phyloP scores from a whole-genome alignment of 2,888 invertebrate genomes.

The Podabrus alpinus region DNA sequence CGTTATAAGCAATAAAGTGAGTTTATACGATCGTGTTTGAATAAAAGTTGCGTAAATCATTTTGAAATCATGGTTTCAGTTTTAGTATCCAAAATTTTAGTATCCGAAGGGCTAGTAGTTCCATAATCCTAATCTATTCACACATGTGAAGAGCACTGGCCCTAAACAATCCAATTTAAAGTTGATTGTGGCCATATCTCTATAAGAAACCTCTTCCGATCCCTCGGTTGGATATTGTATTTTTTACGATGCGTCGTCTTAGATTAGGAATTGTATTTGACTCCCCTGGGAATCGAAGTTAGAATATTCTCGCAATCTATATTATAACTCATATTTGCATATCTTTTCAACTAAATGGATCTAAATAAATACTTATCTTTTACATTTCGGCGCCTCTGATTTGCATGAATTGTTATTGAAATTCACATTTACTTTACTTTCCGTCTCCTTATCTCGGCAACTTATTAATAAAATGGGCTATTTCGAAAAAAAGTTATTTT shows the following conservation, averaged over 20 bases:
- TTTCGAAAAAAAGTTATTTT: conserved; percentile 3
- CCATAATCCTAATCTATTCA: conserved; percentile 48
- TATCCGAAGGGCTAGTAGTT: conserved; percentile 45
- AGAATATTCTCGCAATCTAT: conserved; percentile 50
- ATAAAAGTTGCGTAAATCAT: conserved; percentile 44
- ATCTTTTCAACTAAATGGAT: conserved; percentile 47
- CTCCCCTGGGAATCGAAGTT: conserved; percentile 44
- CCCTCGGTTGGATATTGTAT: conserved; percentile 46
- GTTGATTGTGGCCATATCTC: conserved; percentile 39
- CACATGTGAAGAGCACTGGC: conserved; percentile 40
- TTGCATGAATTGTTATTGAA: conserved; percentile 39
- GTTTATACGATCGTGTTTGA: conserved; percentile 45
- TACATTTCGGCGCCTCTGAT: conserved; percentile 38
- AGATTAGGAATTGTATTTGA: conserved; percentile 47
- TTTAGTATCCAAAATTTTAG: conserved; percentile 49
- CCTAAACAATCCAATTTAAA: conserved; percentile 47
- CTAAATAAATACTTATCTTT: conserved; percentile 52
- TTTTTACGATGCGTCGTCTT: conserved; percentile 49
- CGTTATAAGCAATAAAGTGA: conserved; percentile 50
- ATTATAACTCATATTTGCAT: conserved; percentile 52
- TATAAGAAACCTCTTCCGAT: conserved; percentile 29
- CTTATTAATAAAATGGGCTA: background rate
- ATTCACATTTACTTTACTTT: background rate
- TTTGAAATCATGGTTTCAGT: conserved; percentile 38
- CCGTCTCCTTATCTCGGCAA: background rate